These are phyloP conservation scores for Galago senegalensis DNA, from an alignment of 2,797 vertebrate genomes.

Conservation along the genomic window DNA sequence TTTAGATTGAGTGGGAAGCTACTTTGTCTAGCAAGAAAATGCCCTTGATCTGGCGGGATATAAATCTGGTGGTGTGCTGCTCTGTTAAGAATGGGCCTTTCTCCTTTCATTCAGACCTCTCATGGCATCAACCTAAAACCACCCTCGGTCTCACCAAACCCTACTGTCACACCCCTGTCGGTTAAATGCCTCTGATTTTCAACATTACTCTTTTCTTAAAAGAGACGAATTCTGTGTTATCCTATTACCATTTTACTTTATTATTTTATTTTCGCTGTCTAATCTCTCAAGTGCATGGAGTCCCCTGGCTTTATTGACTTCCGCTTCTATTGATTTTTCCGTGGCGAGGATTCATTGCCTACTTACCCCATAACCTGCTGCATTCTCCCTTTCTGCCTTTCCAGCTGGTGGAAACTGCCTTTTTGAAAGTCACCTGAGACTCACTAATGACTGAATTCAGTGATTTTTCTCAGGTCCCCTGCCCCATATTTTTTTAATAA, in stretches of 20 bases:
- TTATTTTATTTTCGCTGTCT: slow-evolving; percentile 65
- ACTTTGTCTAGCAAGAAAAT: slow-evolving; percentile 50
- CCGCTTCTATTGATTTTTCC: slow-evolving; percentile 75
- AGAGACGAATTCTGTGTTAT: slow-evolving; percentile 38
- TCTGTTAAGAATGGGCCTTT: neutral
- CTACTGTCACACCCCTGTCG: neutral
- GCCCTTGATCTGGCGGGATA: slow-evolving; percentile 2
- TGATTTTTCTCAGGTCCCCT: slow-evolving; percentile 29
- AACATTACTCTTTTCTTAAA: neutral
- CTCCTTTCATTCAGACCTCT: neutral
- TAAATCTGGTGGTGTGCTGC: neutral
- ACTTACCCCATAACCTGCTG: slow-evolving; percentile 73
- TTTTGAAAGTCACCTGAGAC: slow-evolving; percentile 71
- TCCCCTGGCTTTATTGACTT: slow-evolving; percentile 73
- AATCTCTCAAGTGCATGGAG: slow-evolving; percentile 65
- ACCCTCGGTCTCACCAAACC: neutral
- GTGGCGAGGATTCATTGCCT: slow-evolving; percentile 79
- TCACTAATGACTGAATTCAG: slow-evolving; percentile 69
- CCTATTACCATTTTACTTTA: slow-evolving; percentile 61
- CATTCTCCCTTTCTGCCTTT: slow-evolving; percentile 67
- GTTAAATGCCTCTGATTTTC: neutral
- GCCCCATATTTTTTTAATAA: neutral
- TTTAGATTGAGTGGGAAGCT: slow-evolving; percentile 56
- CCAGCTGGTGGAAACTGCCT: slow-evolving; percentile 46
- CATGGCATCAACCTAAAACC: neutral